Percentiles rank a stretch among this genome's conserved stretches.
These are phyloP conservation scores for Barypeithes pellucidus DNA, from an alignment of 2,888 invertebrate species.

Conservation along the genomic window DNA sequence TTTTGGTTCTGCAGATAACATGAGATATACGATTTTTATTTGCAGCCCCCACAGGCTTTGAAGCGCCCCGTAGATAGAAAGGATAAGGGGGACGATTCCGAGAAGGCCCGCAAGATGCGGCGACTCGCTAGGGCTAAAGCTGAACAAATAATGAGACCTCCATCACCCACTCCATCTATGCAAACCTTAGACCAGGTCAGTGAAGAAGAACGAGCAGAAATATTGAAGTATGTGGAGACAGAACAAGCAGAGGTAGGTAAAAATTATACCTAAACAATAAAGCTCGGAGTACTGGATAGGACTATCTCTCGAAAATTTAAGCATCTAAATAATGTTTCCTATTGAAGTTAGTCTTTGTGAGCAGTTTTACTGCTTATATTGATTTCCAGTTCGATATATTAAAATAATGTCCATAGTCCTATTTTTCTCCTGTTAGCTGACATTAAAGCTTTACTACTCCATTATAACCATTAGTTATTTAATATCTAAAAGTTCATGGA, in stretches of 20 bases:
- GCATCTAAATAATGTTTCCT: no score
- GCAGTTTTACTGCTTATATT: no score
- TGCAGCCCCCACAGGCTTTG: slow-evolving; percentile 86
- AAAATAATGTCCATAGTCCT: no score
- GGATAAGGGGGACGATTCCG: slow-evolving; percentile 79
- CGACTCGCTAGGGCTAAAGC: slow-evolving; percentile 74
- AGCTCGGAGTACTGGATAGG: no score
- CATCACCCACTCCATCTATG: slow-evolving; percentile 69
- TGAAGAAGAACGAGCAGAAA: slow-evolving; percentile 85
- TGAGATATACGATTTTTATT: background rate
- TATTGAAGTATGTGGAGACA: slow-evolving; percentile 87
- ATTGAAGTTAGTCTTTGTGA: no score
- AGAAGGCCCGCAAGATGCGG: slow-evolving; percentile 77
- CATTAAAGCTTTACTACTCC: no score
- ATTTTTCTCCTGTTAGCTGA: no score
- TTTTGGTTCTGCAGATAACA: background rate
- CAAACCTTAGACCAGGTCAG: slow-evolving; percentile 73
- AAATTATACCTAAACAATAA: no score
- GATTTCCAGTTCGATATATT: no score
- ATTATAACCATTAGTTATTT: no score
- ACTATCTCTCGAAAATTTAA: no score
- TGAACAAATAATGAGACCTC: slow-evolving; percentile 71
- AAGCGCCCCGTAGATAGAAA: slow-evolving; percentile 79
- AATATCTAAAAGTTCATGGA: no score
- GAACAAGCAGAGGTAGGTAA: slow-evolving; percentile 81